These are phyloP conservation scores for Listronotus oregonensis DNA, from an alignment of 1,140 invertebrate species.

Conservation along the genomic window DNA sequence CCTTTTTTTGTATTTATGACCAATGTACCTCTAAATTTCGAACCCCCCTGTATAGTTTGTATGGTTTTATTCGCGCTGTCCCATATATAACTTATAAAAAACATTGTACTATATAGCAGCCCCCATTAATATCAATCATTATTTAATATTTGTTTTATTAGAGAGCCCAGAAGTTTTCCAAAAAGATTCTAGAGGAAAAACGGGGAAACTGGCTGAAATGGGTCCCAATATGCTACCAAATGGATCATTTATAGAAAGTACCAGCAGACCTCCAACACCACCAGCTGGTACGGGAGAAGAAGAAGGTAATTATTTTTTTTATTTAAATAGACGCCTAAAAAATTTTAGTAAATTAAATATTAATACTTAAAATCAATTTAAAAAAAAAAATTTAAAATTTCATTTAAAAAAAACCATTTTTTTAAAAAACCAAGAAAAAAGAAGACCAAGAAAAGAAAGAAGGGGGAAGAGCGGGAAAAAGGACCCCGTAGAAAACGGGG, in stretches of 20 bases:
- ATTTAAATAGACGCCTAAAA: no score
- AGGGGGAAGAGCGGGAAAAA: conserved; percentile 54
- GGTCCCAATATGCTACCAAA: conserved; percentile 54
- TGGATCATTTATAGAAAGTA: conserved; percentile 55
- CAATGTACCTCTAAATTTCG: no score
- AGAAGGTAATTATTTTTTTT: conserved; percentile 11
- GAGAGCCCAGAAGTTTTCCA: conserved; percentile 77
- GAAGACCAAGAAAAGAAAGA: conserved; percentile 65
- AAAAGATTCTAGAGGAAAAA: conserved; percentile 73
- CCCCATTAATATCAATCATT: no score
- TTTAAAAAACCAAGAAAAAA: conserved; percentile 57
- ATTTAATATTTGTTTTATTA: not conserved
- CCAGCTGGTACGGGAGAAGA: conserved; percentile 50
- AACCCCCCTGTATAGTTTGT: no score
- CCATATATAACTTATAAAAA: no score
- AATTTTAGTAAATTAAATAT: no score
- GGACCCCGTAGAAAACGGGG: conserved; percentile 20
- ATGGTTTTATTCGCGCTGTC: no score
- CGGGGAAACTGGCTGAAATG: conserved; percentile 67
- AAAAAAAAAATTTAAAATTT: no score
- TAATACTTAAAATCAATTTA: no score
- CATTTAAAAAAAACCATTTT: no score
- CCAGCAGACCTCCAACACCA: conserved; percentile 64
- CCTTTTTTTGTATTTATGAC: no score
- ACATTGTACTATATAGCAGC: no score